These are phyloP conservation scores for Poeciliopsis infans DNA, from an alignment of 2,797 vertebrate species.

Conservation along the genomic window DNA sequence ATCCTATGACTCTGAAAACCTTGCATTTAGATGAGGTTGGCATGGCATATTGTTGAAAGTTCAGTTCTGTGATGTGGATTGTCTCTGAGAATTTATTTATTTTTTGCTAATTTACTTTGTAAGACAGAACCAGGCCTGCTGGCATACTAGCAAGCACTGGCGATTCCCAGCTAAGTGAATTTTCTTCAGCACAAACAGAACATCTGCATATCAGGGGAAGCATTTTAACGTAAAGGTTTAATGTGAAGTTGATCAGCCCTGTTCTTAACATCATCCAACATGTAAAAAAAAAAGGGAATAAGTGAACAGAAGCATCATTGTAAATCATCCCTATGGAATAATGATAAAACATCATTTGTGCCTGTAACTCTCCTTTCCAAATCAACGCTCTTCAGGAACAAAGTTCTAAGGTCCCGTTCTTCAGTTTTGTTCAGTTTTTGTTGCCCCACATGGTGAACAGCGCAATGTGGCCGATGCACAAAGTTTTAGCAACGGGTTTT, in stretches of 20 bases:
- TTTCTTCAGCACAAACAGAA: background rate
- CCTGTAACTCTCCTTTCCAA: background rate
- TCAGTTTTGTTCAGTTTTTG: no score
- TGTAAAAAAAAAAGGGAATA: background rate
- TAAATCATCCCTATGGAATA: background rate
- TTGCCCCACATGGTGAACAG: no score
- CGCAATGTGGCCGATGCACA: background rate
- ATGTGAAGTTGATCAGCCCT: background rate
- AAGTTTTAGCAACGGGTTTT: background rate
- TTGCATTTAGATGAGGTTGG: background rate
- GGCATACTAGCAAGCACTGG: background rate
- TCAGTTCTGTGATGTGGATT: background rate
- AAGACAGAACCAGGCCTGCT: background rate
- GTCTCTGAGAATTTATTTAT: background rate
- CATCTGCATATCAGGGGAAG: background rate
- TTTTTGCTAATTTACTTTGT: background rate
- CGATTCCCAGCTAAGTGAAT: background rate
- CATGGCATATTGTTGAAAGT: background rate
- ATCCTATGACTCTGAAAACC: conserved; percentile 23
- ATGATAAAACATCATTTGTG: background rate
- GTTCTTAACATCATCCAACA: background rate
- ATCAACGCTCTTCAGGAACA: background rate
- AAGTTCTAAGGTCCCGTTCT: no score
- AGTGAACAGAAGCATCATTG: background rate
- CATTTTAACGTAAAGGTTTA: background rate